phyloP scores from a whole-genome alignment of 2,113 vertebrate genomes.

The Burhinus bistriatus region DNA sequence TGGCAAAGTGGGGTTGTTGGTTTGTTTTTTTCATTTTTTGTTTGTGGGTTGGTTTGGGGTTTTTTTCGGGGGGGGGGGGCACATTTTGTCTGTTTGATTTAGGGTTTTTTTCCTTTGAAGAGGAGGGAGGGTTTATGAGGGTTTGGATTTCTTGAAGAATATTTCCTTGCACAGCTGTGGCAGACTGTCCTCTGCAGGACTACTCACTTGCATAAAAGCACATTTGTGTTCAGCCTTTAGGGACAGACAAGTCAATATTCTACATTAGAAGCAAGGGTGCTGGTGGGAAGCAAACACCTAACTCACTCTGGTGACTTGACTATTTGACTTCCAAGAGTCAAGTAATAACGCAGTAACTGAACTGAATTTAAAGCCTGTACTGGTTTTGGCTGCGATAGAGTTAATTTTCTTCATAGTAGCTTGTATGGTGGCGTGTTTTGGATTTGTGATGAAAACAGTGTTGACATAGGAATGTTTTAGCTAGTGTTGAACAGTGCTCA shows the following conservation, averaged over 20 bases:
- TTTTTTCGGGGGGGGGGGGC: no score
- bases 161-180: not conserved
- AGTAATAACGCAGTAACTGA: not conserved
- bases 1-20: not conserved
- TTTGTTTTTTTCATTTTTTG: not conserved
- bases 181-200: not conserved
- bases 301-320: no score
- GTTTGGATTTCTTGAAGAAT: not conserved
- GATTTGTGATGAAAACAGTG: not conserved
- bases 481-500: not conserved
- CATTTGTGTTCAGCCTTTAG: not conserved
- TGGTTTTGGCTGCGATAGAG: not conserved
- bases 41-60: no score
- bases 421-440: not conserved
- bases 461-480: not conserved
- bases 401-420: not conserved
- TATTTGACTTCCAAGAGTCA: not conserved
- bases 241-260: not conserved
- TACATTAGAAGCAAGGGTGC: not conserved
- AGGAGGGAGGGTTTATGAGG: not conserved
- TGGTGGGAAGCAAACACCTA: not conserved
- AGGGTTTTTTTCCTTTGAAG: not conserved
- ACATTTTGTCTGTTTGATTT: not conserved
- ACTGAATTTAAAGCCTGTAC: not conserved
- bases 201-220: not conserved